Percentiles rank a stretch among this genome's conserved stretches.
Evolutionary conservation across 2,797 vertebrate genomes (phyloP).

Genomic region (Eutrigla gurnardus): DNA sequence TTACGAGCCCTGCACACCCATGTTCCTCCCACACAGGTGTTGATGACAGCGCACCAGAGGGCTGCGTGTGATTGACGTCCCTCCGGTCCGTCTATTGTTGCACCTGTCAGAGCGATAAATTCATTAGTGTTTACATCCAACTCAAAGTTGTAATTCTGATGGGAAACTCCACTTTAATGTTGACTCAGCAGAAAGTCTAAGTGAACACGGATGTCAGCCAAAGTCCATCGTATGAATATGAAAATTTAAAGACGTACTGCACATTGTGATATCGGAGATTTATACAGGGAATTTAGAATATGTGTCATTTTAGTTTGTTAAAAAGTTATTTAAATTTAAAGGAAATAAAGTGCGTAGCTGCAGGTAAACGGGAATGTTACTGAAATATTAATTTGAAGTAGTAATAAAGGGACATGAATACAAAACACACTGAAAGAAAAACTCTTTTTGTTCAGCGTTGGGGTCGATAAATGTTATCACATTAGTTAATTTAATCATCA

Average conservation of each 20-base stretch:
- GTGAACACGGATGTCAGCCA: background rate
- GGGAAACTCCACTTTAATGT: background rate
- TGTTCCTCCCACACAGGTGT: conserved; percentile 7
- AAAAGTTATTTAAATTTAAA: background rate
- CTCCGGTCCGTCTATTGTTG: background rate
- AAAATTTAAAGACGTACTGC: too few relatives aligned
- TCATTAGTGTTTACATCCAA: background rate
- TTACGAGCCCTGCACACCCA: background rate
- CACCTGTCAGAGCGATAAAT: background rate
- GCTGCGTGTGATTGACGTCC: background rate
- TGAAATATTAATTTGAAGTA: fast-evolving
- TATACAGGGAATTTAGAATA: background rate
- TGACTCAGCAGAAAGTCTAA: background rate
- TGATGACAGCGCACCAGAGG: background rate
- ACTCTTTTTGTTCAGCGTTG: background rate
- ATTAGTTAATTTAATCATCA: background rate
- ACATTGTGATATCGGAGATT: too few relatives aligned
- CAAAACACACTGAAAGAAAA: background rate
- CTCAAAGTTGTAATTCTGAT: background rate
- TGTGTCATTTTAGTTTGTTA: background rate
- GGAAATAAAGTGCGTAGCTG: background rate
- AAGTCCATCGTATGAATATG: background rate
- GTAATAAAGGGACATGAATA: background rate
- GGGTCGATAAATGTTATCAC: background rate
- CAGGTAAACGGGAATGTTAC: background rate